These are phyloP conservation scores for Drosophila erecta DNA, from an alignment of 1,140 invertebrate species.

Conservation along the genomic window DNA sequence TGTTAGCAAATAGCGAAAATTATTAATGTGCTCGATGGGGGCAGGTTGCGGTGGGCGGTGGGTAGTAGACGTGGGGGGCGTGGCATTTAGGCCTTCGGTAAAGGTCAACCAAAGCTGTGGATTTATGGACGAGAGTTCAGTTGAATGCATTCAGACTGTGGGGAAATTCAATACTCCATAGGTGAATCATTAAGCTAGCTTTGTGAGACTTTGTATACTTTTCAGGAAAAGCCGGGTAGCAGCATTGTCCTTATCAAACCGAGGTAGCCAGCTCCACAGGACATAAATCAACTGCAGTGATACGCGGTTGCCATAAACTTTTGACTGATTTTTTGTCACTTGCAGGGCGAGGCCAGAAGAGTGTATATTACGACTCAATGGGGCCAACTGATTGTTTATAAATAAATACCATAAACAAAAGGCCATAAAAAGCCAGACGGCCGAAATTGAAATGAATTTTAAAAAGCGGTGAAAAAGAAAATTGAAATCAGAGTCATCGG, in stretches of 20 bases:
- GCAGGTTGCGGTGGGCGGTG: neutral
- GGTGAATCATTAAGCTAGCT: neutral
- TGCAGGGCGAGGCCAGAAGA: slow-evolving; percentile 1
- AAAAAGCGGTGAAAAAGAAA: slow-evolving; percentile 42
- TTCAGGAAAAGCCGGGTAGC: neutral
- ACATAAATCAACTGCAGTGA: slow-evolving; percentile 41
- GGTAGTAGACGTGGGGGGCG: neutral
- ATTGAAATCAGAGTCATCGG: slow-evolving; percentile 28
- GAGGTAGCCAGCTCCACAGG: neutral
- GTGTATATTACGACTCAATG: slow-evolving; percentile 58
- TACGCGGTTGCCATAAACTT: slow-evolving; percentile 22
- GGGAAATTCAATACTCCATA: neutral
- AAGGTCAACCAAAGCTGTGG: slow-evolving; percentile 29
- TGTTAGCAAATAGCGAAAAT: slow-evolving; percentile 78
- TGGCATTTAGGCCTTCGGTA: slow-evolving; percentile 11
- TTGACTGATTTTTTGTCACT: slow-evolving; percentile 30
- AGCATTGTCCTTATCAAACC: neutral
- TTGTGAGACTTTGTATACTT: neutral
- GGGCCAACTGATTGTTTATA: slow-evolving; percentile 68
- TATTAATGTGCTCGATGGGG: slow-evolving; percentile 62
- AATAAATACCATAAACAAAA: slow-evolving; percentile 56
- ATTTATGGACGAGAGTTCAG: neutral
- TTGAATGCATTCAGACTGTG: neutral
- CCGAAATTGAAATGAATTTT: slow-evolving; percentile 47
- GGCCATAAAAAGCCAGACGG: slow-evolving; percentile 21